Percentiles rank a stretch among this genome's conserved stretches.
Evolutionary conservation across 2,797 vertebrate genomes (phyloP).

Genomic region (Danio albolineatus): DNA sequence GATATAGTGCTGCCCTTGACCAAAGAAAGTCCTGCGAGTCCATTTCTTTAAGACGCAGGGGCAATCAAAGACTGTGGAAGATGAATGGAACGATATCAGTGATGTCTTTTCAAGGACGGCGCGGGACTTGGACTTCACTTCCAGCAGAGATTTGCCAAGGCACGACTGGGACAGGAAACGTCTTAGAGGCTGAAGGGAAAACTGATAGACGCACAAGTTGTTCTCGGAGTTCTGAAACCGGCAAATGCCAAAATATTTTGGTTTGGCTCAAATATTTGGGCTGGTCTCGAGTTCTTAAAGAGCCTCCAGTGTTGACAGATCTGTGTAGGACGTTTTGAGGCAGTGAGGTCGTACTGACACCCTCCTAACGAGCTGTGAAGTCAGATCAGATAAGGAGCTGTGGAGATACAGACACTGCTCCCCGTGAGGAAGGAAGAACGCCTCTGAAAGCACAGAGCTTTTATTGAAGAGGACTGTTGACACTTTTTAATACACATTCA

Average conservation of each 20-base stretch:
- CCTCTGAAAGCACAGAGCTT: conserved; percentile 68
- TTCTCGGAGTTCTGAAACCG: conserved; percentile 52
- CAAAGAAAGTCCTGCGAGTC: conserved; percentile 26
- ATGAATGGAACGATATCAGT: conserved; percentile 53
- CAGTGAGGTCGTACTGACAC: conserved; percentile 63
- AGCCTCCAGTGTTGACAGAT: conserved; percentile 63
- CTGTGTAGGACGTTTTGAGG: conserved; percentile 25
- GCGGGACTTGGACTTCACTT: conserved; percentile 39
- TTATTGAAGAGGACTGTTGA: conserved; percentile 14
- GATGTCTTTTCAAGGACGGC: conserved; percentile 62
- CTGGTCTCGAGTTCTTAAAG: conserved; percentile 64
- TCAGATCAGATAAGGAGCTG: conserved; percentile 79
- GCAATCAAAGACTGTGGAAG: conserved; percentile 48
- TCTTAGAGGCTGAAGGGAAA: conserved; percentile 52
- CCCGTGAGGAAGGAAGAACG: conserved; percentile 67
- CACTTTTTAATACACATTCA: background rate
- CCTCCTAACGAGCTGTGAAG: conserved; percentile 76
- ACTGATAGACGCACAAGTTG: conserved; percentile 59
- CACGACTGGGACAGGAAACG: conserved; percentile 60
- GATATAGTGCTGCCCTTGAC: conserved; percentile 36
- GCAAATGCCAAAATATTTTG: conserved; percentile 58
- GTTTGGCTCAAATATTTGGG: conserved; percentile 59
- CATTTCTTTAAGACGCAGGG: conserved; percentile 26
- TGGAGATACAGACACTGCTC: conserved; percentile 42
- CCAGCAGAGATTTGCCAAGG: conserved; percentile 52